Evolutionary conservation across 2,797 vertebrate genomes (phyloP).

Genomic region (Zenarchopterus dispar): DNA sequence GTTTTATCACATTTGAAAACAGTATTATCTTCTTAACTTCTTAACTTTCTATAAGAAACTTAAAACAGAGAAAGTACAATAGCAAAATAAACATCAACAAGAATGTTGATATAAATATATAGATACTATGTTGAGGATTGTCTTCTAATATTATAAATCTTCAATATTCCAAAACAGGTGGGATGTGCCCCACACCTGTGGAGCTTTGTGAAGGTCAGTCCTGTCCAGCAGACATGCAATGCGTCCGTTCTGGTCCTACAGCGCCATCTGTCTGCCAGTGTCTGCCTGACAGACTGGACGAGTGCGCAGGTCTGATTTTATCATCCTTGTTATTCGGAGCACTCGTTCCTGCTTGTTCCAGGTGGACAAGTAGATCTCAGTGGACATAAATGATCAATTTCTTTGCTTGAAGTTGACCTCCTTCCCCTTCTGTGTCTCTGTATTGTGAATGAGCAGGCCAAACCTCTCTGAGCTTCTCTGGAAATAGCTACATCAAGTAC

Average conservation of each 20-base stretch:
- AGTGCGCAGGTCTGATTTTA: constrained; percentile 86
- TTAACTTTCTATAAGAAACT: no score
- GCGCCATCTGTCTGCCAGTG: constrained; percentile 91
- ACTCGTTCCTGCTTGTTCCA: neutral
- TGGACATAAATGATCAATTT: neutral
- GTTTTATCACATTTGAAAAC: no score
- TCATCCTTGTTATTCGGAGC: neutral
- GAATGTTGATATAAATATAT: no score
- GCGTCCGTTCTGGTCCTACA: constrained; percentile 83
- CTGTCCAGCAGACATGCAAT: constrained; percentile 92
- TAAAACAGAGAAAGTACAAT: no score
- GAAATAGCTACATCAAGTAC: constrained; percentile 96
- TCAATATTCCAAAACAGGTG: constrained; percentile 69
- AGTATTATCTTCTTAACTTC: no score
- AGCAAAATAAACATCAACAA: no score
- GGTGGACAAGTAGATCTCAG: neutral
- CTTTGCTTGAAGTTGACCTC: neutral
- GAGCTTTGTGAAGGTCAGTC: constrained; percentile 88
- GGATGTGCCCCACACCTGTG: constrained; percentile 82
- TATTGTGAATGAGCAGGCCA: constrained; percentile 65
- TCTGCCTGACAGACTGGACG: constrained; percentile 79
- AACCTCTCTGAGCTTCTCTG: constrained; percentile 91
- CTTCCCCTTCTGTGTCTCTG: neutral
- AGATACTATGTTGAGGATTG: no score
- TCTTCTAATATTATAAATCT: no score